These are phyloP conservation scores for Calidris pugnax DNA, from an alignment of 2,113 vertebrate genomes.

Conservation along the genomic window DNA sequence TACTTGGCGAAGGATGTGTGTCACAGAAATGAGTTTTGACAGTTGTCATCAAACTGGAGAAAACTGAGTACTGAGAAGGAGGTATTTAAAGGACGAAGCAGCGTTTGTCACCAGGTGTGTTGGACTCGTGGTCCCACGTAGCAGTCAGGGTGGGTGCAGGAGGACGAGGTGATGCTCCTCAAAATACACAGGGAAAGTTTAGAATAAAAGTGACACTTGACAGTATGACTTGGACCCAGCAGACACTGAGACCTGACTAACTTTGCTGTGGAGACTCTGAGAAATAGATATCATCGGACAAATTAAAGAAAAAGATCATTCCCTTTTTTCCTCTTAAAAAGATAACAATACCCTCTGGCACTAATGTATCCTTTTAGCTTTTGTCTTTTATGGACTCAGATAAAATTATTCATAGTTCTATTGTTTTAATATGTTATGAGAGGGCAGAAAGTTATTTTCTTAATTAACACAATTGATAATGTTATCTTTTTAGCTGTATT, in stretches of 20 bases:
- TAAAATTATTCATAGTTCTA: neutral
- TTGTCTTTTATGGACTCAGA: neutral
- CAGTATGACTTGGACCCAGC: neutral
- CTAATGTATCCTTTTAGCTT: neutral
- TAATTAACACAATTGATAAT: neutral
- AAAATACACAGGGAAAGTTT: neutral
- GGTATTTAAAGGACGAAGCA: neutral
- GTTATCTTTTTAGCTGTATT: neutral
- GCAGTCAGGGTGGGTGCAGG: neutral
- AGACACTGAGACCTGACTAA: neutral
- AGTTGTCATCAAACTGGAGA: neutral
- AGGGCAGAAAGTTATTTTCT: neutral
- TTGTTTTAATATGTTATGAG: neutral
- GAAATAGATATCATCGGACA: neutral
- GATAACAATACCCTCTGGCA: neutral
- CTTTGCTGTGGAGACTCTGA: neutral
- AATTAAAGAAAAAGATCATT: neutral
- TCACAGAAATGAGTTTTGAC: neutral
- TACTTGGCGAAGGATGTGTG: neutral
- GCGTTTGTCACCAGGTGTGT: neutral
- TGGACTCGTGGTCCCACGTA: fast-evolving
- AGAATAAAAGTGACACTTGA: neutral
- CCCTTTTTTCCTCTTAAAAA: neutral
- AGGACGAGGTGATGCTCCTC: fast-evolving
- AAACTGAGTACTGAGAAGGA: neutral